phyloP scores from a whole-genome alignment of 2,888 invertebrate species.

The Hyles lineata region DNA sequence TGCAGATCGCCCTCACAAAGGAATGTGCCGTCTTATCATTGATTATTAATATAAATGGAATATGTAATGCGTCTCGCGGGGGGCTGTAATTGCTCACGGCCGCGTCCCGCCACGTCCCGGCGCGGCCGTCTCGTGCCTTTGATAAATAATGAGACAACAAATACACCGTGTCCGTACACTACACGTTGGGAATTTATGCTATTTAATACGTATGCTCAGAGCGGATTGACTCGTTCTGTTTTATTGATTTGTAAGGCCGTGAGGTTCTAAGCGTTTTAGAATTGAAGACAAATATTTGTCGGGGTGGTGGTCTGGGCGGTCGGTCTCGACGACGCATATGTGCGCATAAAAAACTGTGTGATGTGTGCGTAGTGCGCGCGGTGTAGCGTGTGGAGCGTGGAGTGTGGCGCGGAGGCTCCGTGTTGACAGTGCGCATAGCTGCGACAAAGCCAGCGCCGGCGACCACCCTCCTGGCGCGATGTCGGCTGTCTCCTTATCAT shows the following conservation, averaged over 20 bases:
- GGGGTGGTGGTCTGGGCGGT: constrained; percentile 74
- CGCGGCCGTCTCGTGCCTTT: not conserved
- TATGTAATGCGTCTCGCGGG: constrained; percentile 46
- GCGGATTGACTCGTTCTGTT: constrained; percentile 63
- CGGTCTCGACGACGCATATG: constrained; percentile 67
- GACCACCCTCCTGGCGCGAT: constrained; percentile 66
- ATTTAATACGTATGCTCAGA: constrained; percentile 44
- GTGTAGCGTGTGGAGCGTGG: constrained; percentile 71
- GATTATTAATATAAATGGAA: constrained; percentile 55
- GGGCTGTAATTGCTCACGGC: constrained; percentile 43
- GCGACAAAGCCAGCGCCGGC: constrained; percentile 62
- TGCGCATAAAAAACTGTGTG: constrained; percentile 76
- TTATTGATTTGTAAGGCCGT: constrained; percentile 68
- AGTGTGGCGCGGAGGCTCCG: constrained; percentile 62
- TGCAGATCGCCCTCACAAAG: constrained; percentile 59
- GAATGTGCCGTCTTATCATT: constrained; percentile 60
- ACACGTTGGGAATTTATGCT: constrained; percentile 46
- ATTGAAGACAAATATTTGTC: constrained; percentile 82
- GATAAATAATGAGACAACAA: constrained; percentile 42
- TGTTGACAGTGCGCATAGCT: constrained; percentile 83
- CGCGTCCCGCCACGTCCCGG: not conserved
- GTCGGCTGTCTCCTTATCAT: constrained; percentile 50
- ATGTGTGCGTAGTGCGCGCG: constrained; percentile 66
- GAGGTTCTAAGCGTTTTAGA: constrained; percentile 77
- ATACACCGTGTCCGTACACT: constrained; percentile 29